Percentiles rank a stretch among this genome's conserved stretches.
phyloP scores from a whole-genome alignment of 2,888 invertebrate genomes.

The Caenorhabditis panamensis region DNA sequence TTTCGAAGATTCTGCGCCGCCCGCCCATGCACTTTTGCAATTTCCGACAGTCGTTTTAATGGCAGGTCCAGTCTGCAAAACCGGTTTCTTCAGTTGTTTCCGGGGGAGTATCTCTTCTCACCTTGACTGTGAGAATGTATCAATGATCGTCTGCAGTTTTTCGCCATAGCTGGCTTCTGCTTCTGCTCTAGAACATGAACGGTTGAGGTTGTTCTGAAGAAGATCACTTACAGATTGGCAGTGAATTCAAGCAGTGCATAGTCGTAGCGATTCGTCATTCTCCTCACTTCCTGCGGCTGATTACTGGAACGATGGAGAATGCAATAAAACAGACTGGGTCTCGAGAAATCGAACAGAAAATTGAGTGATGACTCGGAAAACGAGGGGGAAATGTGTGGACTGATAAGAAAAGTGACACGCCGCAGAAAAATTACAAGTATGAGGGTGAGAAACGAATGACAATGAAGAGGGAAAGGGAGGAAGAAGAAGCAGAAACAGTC shows the following conservation, averaged over 20 bases:
- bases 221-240: constrained; percentile 35
- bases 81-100: not conserved
- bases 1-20: constrained; percentile 40
- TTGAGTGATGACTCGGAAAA: constrained; percentile 9
- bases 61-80: constrained; percentile 46
- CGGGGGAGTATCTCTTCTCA: not conserved
- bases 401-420: not conserved
- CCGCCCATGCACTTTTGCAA: constrained; percentile 51
- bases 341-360: constrained; percentile 14
- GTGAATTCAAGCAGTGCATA: constrained; percentile 49
- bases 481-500: constrained; percentile 10
- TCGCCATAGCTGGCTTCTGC: constrained; percentile 40
- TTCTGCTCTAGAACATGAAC: constrained; percentile 37
- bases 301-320: constrained; percentile 7
- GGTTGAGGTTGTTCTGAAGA: too few species aligned
- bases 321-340: not conserved
- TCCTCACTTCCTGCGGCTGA: not conserved
- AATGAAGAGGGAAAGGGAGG: constrained; percentile 8
- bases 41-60: constrained; percentile 44
- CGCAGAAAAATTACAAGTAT: constrained; percentile 2
- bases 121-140: constrained; percentile 53
- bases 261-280: constrained; percentile 46
- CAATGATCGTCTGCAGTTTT: constrained; percentile 53
- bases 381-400: not conserved
- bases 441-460: not conserved